A percentile compares a stretch with the other conserved stretches of the same genome.
Conservation (phyloP, 2,113 vertebrate species). For the Cryptomyrus ogoouensis region DNA sequence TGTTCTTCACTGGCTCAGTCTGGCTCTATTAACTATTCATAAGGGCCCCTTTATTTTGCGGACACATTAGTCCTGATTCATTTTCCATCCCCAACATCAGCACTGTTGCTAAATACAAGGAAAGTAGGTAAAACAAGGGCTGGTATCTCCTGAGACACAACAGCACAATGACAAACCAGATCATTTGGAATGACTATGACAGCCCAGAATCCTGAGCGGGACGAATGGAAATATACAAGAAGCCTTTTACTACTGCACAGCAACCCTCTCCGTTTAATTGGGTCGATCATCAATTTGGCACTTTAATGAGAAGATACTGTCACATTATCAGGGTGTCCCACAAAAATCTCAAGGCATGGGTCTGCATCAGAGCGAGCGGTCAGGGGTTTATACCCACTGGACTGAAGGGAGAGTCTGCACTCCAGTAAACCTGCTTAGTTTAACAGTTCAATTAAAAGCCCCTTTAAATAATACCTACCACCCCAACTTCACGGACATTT, state of each 20-base stretch:
- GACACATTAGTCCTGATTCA: neutral
- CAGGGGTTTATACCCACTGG: neutral
- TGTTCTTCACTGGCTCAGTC: neutral
- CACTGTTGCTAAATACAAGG: neutral
- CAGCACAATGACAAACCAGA: neutral
- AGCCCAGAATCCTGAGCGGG: neutral
- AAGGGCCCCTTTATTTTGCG: neutral
- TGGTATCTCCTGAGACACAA: neutral
- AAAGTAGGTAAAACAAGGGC: neutral
- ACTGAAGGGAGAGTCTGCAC: neutral
- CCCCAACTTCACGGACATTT: neutral
- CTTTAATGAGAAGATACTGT: slow-evolving; percentile 1
- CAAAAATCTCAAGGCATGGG: neutral
- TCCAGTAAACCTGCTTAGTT: neutral
- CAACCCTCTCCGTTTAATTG: neutral
- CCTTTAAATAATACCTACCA: neutral
- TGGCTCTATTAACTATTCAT: neutral
- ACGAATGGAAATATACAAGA: neutral
- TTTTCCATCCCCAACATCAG: neutral
- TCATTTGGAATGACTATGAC: neutral
- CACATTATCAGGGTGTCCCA: neutral
- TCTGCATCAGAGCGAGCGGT: neutral
- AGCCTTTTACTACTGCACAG: neutral
- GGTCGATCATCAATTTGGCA: neutral
- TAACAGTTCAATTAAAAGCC: neutral